Conservation (phyloP, 1,140 invertebrate genomes). For the Lineus longissimus region DNA sequence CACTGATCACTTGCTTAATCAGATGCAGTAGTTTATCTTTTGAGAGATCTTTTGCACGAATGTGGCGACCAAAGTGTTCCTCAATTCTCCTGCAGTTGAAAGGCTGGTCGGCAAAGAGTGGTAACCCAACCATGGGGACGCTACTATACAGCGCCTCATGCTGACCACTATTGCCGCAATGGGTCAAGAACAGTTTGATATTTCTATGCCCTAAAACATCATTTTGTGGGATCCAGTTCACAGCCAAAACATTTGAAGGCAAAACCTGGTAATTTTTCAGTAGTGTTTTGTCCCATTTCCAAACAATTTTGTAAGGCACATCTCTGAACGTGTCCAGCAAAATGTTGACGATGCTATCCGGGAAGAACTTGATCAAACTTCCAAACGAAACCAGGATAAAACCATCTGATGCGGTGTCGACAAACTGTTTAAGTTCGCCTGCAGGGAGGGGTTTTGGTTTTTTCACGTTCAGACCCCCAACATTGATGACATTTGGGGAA, state of each 20-base stretch:
- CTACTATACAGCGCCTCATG: conserved; percentile 28
- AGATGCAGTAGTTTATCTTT: conserved; percentile 11
- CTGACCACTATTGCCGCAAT: conserved; percentile 33
- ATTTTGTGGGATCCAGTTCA: conserved; percentile 67
- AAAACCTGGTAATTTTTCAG: neutral
- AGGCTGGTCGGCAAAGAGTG: conserved; percentile 20
- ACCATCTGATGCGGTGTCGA: neutral
- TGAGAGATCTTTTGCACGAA: conserved; percentile 16
- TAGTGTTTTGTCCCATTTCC: neutral
- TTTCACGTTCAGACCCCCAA: neutral
- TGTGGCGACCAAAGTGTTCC: conserved; percentile 19
- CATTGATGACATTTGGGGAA: conserved; percentile 10
- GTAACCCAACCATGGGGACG: conserved; percentile 28
- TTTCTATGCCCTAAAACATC: conserved; percentile 27
- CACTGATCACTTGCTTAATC: conserved; percentile 22
- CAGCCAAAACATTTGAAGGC: neutral
- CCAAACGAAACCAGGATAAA: neutral
- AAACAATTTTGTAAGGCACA: neutral
- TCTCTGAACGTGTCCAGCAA: neutral
- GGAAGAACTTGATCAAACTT: neutral
- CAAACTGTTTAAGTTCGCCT: neutral
- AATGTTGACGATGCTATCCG: neutral
- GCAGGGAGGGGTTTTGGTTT: conserved; percentile 1
- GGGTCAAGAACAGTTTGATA: conserved; percentile 32
- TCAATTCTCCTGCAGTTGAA: conserved; percentile 19